Base-by-base conservation (phyloP, 1,140 invertebrate species). In the Hylaeus volcanicus region DNA sequence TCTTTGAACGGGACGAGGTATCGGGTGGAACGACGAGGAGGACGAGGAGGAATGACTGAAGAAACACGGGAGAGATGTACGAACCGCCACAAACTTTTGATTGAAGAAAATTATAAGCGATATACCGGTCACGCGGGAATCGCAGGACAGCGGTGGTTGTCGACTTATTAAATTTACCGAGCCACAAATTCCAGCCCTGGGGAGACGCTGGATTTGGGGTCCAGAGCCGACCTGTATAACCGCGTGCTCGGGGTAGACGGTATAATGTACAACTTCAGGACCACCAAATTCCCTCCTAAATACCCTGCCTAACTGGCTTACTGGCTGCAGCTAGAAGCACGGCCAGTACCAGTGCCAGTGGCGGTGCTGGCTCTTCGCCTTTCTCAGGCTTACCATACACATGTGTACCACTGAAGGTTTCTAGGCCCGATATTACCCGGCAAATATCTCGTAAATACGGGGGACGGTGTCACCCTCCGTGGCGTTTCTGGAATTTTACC, bases 111-210 rank as follows among this genome's bases (percentile, higher is more conserved):
- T 75, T 70, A 64, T 68, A 43, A 80, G 15, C 61, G 73, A 68
- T 53, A 41, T 6, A 80, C 11, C 12, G 64, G 15, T 51, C 56
- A n/a, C 12, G 51, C 56, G 79, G 74, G 79, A 82, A 74, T 73
- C 41, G 61, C 51, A 82, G 72, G 84, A 89, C 85, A 84, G 84
- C 84, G 89, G 89, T 79, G 84, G 74, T 86, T 72, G 83, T 75
- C 88, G 88, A 90, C 90, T 93, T 93, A 92, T 92, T 92, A 93
- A 93, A 93, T 92, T 92, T 91, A 91, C 88, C 84, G 81, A 77
- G 88, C 88, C 88, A 90, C 88, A 90, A 92, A 91, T 92, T 92
- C 88, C 87, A 86, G 85, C 84, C 87, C 83, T 83, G 77, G 83
- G 81, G 86, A 86, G 84, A 89, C 82, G 86, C 82, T 90, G 86